Conservation (phyloP, 2,797 vertebrate species). For the Darevskia mixta region DNA sequence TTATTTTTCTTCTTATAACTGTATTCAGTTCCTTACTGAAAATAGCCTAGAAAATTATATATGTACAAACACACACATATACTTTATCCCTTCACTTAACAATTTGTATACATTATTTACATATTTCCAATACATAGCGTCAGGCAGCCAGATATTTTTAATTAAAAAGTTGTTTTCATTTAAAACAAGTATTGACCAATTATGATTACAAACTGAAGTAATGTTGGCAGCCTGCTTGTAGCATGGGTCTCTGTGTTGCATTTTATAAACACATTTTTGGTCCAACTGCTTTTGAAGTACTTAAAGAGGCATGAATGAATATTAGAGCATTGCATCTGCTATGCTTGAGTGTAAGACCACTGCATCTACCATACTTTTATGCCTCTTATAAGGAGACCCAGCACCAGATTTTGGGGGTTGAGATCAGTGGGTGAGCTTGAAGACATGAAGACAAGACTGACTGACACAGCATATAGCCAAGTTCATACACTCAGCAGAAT, state of each 20-base stretch:
- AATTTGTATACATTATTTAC: conserved; percentile 88
- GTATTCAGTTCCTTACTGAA: conserved; percentile 80
- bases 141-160: conserved; percentile 75
- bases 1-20: conserved; percentile 92
- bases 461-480: neutral
- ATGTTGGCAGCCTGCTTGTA: conserved; percentile 73
- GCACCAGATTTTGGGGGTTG: neutral
- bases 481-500: no score
- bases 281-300: conserved; percentile 27
- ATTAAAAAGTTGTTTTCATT: conserved; percentile 67
- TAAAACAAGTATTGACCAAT: conserved; percentile 54
- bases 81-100: conserved; percentile 79
- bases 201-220: conserved; percentile 63
- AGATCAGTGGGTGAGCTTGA: neutral
- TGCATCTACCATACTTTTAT: neutral
- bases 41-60: conserved; percentile 86
- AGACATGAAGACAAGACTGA: neutral
- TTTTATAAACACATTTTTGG: conserved; percentile 27
- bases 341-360: neutral
- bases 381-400: conserved; percentile 13
- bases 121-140: conserved; percentile 83
- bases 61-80: conserved; percentile 55
- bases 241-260: conserved; percentile 55
- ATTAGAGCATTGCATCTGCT: conserved; percentile 22
- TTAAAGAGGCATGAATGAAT: conserved; percentile 25